Percentiles rank a stretch among this genome's conserved stretches.
phyloP scores from a whole-genome alignment of 2,797 vertebrate species.

The Anabas testudineus region DNA sequence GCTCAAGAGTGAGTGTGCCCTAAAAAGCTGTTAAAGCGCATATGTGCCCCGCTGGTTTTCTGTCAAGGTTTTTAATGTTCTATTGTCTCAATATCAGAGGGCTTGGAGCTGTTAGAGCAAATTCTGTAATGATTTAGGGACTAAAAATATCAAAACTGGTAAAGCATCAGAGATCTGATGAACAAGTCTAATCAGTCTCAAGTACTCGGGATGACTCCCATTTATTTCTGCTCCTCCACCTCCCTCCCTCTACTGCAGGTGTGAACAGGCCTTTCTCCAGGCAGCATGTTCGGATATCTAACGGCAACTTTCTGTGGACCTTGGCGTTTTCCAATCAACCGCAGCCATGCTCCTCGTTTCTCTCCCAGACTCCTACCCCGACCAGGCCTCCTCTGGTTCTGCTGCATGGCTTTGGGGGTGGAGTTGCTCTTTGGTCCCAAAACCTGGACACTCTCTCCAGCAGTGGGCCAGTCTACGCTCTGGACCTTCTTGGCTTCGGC shows the following conservation, averaged over 20 bases:
- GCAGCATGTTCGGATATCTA: slow-evolving; percentile 87
- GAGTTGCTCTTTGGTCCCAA: slow-evolving; percentile 93
- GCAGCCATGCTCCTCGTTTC: not conserved
- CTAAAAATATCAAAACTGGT: not conserved
- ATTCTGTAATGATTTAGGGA: not conserved
- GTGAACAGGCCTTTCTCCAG: slow-evolving; percentile 87
- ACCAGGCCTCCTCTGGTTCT: slow-evolving; percentile 88
- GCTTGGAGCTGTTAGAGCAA: not conserved
- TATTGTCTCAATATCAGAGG: not conserved
- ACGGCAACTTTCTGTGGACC: slow-evolving; percentile 93
- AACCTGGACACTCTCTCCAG: slow-evolving; percentile 91
- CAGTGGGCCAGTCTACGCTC: slow-evolving; percentile 87
- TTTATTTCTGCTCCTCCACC: not conserved
- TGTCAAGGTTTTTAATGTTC: not conserved
- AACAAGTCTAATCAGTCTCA: not conserved
- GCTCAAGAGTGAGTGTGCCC: slow-evolving; percentile 89
- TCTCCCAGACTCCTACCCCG: slow-evolving; percentile 13
- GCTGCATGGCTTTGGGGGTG: slow-evolving; percentile 94
- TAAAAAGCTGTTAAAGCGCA: not conserved
- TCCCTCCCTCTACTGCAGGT: slow-evolving; percentile 74
- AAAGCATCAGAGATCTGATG: not conserved
- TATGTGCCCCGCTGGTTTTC: not conserved
- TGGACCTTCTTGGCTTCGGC: slow-evolving; percentile 95
- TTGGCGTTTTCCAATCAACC: slow-evolving; percentile 81
- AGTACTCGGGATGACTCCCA: not conserved